A percentile compares a stretch with the other conserved stretches of the same genome.
Evolutionary conservation across 1,140 invertebrate genomes (phyloP).

Genomic region (Calliopsis andreniformis): DNA sequence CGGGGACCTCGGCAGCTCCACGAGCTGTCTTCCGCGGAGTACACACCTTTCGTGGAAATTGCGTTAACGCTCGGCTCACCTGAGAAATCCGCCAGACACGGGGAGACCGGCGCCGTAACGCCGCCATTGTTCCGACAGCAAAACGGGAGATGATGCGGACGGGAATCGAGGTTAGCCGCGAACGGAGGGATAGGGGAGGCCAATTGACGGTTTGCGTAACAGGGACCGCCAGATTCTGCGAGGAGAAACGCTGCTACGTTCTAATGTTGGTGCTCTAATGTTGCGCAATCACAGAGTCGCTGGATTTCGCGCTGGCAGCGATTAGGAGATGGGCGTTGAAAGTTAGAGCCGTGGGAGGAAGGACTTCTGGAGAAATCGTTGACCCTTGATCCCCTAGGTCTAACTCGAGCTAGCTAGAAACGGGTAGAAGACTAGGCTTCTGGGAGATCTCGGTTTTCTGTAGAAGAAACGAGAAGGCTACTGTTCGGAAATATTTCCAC

Average conservation of each 20-base stretch:
- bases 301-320: too few relatives aligned
- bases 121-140: conserved; percentile 56
- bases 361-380: too few relatives aligned
- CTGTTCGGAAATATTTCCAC: too few relatives aligned
- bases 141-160: conserved; percentile 51
- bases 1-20: conserved; percentile 67
- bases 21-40: conserved; percentile 52
- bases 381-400: too few relatives aligned
- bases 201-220: conserved; percentile 61
- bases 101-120: conserved; percentile 43
- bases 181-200: conserved; percentile 34
- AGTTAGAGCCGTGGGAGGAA: too few relatives aligned
- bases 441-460: too few relatives aligned
- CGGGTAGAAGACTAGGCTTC: too few relatives aligned
- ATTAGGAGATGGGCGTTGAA: too few relatives aligned
- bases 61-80: conserved; percentile 40
- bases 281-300: not conserved
- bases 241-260: conserved; percentile 13
- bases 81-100: conserved; percentile 50
- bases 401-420: too few relatives aligned
- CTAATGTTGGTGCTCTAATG: too few relatives aligned
- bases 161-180: conserved; percentile 54
- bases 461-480: too few relatives aligned
- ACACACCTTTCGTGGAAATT: conserved; percentile 65
- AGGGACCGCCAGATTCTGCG: conserved; percentile 9